Conservation (phyloP, 1,140 invertebrate genomes). For the Hyphantria cunea region DNA sequence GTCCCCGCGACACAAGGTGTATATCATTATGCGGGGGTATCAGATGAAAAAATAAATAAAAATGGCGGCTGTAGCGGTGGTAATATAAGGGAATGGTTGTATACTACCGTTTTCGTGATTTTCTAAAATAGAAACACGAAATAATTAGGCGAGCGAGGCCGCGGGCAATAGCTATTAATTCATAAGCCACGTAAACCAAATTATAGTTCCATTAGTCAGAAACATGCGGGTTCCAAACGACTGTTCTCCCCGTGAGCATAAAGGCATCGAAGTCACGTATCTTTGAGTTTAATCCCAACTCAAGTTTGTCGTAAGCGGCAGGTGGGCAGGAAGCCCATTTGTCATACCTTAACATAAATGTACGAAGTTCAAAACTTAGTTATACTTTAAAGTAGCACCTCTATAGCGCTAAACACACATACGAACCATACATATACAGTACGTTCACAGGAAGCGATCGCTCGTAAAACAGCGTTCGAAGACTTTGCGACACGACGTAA, state of each 20-base stretch:
- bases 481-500: conserved; percentile 11
- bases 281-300: conserved; percentile 5
- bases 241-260: conserved; percentile 3
- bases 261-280: conserved; percentile 6
- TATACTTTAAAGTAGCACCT: conserved; percentile 12
- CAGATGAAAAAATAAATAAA: too few species aligned
- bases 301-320: conserved; percentile 8
- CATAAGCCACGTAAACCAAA: too few species aligned
- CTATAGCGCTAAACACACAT: background rate
- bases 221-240: too few species aligned
- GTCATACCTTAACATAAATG: conserved; percentile 20
- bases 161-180: too few species aligned
- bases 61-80: too few species aligned
- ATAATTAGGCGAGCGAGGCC: too few species aligned
- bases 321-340: conserved; percentile 23
- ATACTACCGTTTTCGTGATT: too few species aligned
- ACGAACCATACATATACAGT: background rate
- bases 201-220: too few species aligned
- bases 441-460: conserved; percentile 34
- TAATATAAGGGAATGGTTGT: too few species aligned
- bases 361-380: conserved; percentile 18
- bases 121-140: too few species aligned
- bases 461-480: conserved; percentile 35
- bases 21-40: too few species aligned
- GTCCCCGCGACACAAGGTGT: too few species aligned